Base-by-base conservation (phyloP, 2,113 vertebrate species). In the Lethenteron reissneri region DNA sequence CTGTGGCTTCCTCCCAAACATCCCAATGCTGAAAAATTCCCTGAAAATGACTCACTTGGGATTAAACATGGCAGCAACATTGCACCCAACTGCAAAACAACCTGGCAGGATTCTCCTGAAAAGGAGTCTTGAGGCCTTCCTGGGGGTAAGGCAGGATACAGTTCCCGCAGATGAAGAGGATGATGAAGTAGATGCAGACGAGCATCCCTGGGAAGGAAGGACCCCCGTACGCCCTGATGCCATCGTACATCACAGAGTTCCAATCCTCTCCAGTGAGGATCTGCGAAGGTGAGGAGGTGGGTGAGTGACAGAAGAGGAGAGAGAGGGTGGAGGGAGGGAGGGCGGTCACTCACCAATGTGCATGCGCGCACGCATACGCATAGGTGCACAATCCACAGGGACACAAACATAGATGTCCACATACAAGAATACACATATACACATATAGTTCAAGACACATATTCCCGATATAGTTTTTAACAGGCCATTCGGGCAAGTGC, bases 171-270 rank as follows among this genome's bases (percentile, higher is more conserved):
- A 99, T 99, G 87, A 99, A 97, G 81, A 99, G 92, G 84, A 99
- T 99, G 88, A 99, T 99, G 84, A 99, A 99, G 83, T 99, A 99
- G 82, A 99, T 99, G 87, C 94, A 99, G 82, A 99, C 94, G 77
- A 99, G 85, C 94, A 99, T 99, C 79, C 94, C 94, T 74, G 94
- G 94, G 83, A 99, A 99, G 77, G 94, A 95, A 71, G 94, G 92
- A 57, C 94, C 94, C 73, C 94, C 94, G 57, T 99, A 99, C 71
- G 94, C 94, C 88, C 91, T 96, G 80, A 99, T 99, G 74, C 94
- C 94, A 79, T 99, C 92, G 79, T 95, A 95, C 92, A 97, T 99
- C 78, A 99, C 94, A 73, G 90, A 96, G 84, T 99, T 99, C 94
- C 94, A 99, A 83, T 99, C 94, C 82, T 99, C 94, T 80, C 94